Evolutionary conservation across 1,140 invertebrate species (phyloP), one percentile per base, ranked within the genome.

Genomic region (Leptopilina clavipes): DNA sequence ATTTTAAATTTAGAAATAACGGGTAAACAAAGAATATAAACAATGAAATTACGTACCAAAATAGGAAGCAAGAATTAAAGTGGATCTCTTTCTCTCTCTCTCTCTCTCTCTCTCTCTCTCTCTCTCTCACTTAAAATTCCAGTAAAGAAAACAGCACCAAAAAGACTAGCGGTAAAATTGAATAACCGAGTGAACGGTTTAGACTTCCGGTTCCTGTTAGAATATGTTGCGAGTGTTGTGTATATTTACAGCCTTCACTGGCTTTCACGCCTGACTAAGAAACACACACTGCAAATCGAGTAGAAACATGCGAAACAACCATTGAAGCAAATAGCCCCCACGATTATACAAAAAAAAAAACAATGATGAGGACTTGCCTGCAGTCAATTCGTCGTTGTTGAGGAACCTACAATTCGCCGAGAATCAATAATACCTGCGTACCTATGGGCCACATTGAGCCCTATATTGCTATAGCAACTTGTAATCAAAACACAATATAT

Each of bases 401-500:
- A 31, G 59, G 11, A 65, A 65, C 59, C 59, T 65, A 65, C 59
- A 65, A 65, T 65, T 65, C 59, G 14, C 59, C 6, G 59, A 65
- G 59, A 65, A 65, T 65, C 59, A 65, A 65, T 65, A 65, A 65
- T 65, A 31, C 22, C 59, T 65, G 59, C 59, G 59, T 65, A 65
- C 59, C 59, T 65, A 31, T 65, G 59, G 59, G 59, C 22, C 25
- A 65, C 59, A n/a, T n/a, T n/a, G 14, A 65, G 59, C 12, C 59
- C 76, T 76, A 45, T 40, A 85, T 85, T 80, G 81, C 84, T 84
- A 85, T 85, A 85, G 84, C 83, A 85, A 85, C 84, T 79, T 79
- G 45, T 25, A 54, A 80, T 80, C 80, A 81, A 84, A 85, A 85
- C 84, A 84, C 25, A 31, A 37, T 65, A n/a, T n/a, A n/a, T n/a